Base-by-base conservation (phyloP, 2,113 vertebrate genomes). In the Chinchilla lanigera region DNA sequence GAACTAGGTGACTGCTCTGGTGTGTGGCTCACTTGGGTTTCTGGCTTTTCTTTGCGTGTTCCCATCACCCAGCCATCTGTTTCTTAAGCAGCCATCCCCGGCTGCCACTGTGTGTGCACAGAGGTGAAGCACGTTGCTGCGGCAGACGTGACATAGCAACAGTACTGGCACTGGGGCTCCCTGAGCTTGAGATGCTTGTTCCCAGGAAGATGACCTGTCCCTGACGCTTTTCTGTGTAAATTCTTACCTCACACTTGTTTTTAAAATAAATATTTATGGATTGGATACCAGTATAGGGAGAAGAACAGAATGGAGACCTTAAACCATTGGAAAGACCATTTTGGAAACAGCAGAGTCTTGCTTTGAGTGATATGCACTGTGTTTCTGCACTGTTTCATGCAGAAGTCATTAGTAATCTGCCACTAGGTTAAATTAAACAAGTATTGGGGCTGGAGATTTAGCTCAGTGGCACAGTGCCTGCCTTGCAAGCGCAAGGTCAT, bases 81-180 rank as follows among this genome's bases (percentile, higher is more conserved):
- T 17, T 14, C 52, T 33, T 90, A 24, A 65, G 65, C 38, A 20
- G 16, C 58, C 13, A 5, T 13, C 14, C n/a, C 28, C 56, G 9
- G 9, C 54, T 1, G 50, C n/a, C 44, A 0, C 65, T 1, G 30
- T 13, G 4, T 20, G 0, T 0, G 0, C 63, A 52, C 41, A 3
- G 12, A 8, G 65, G 54, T 30, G 41, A 54, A 7, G 30, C 0
- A 1, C 17, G 9, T 16, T 11, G 3, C 82, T 35, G 24, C 22
- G 1, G 38, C 11, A 0, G 1, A 5, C 1, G 24, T 7, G 19
- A 12, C 8, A 3, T 5, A 10, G 63, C 73, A 44, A 20, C 41
- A 5, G 17, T 4, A 5, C 35, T 50, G 4, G 7, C 19, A 11
- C 47, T 1, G 16, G 24, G 24, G 10, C 5, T 14, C 44, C 75